These are phyloP conservation scores for Lysandra coridon DNA, from an alignment of 2,888 invertebrate species.

Conservation along the genomic window DNA sequence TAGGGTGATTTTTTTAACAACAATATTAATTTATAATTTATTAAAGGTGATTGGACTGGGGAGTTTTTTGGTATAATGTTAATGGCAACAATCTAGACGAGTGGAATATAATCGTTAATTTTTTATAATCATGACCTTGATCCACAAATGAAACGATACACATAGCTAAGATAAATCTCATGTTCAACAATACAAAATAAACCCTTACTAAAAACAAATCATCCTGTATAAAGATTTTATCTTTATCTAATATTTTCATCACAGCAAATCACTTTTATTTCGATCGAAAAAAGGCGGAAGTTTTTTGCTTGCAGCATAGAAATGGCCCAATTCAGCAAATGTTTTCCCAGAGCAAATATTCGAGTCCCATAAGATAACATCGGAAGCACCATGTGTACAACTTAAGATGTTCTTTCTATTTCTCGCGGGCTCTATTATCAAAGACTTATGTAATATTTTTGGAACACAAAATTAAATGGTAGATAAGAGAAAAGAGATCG, in stretches of 20 bases:
- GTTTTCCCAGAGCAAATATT: constrained; percentile 14
- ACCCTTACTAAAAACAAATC: background rate
- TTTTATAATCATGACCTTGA: too few relatives aligned
- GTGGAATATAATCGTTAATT: too few relatives aligned
- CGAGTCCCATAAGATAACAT: constrained; percentile 16
- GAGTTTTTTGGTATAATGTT: too few relatives aligned
- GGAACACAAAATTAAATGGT: background rate
- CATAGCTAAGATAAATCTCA: background rate
- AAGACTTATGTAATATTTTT: background rate
- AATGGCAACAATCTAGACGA: too few relatives aligned
- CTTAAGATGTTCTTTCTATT: constrained; percentile 12
- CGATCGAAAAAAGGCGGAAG: background rate
- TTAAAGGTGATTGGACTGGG: too few relatives aligned
- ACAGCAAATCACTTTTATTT: constrained; percentile 14
- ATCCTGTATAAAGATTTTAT: background rate
- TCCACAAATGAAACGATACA: too few relatives aligned
- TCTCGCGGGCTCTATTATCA: background rate
- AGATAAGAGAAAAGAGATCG: too few relatives aligned
- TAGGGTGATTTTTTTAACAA: background rate
- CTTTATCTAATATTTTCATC: constrained; percentile 7
- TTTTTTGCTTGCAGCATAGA: constrained; percentile 14
- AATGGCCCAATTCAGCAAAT: constrained; percentile 17
- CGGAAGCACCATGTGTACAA: constrained; percentile 10
- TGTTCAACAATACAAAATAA: background rate
- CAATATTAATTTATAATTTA: too few relatives aligned